Base-by-base conservation (phyloP, 1,140 invertebrate species). In the Ganaspis sp. region DNA sequence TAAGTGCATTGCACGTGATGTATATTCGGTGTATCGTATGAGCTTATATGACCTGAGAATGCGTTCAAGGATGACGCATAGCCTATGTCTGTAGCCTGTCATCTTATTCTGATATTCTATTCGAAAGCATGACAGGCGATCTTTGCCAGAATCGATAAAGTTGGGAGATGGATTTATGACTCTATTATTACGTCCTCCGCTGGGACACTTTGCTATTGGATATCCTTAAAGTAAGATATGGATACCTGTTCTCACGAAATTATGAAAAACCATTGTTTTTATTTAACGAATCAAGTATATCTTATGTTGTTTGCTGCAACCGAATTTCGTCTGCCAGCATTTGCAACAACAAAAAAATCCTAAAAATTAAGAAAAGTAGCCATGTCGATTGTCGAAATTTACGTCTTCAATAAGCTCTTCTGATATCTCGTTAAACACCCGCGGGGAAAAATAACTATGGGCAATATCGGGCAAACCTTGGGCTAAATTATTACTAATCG, bases 71-170 rank as follows among this genome's bases (percentile, higher is more conserved):
- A 64, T 64, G 58, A 64, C 58, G 21, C 58, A 64, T 64, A n/a
- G 11, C 9, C 11, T 26, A n/a, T 29, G 58, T 26, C 23, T 29
- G 58, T 64, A 64, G 9, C 21, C 23, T 64, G 58, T 64, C 58
- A 64, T 64, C 58, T 64, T 64, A 64, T 29, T 64, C 58, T 64
- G 58, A 64, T 64, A 64, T 64, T 64, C 58, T 64, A 29, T 64
- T 64, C 58, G 26, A 64, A 64, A 64, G 58, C 58, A 29, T 64
- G 58, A 64, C 58, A 64, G 58, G 26, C 58, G 58, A 64, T 64
- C 58, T n/a, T 64, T 64, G 58, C 58, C 58, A 64, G 19, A 72
- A 72, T 72, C 70, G 70, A 29, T 72, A 42, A 19, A 72, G 45
- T 42, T 72, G 70, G 19, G 12, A 72, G 40, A 72, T 45, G 23